phyloP scores from a whole-genome alignment of 2,113 vertebrate genomes.

The Oncorhynchus masou region DNA sequence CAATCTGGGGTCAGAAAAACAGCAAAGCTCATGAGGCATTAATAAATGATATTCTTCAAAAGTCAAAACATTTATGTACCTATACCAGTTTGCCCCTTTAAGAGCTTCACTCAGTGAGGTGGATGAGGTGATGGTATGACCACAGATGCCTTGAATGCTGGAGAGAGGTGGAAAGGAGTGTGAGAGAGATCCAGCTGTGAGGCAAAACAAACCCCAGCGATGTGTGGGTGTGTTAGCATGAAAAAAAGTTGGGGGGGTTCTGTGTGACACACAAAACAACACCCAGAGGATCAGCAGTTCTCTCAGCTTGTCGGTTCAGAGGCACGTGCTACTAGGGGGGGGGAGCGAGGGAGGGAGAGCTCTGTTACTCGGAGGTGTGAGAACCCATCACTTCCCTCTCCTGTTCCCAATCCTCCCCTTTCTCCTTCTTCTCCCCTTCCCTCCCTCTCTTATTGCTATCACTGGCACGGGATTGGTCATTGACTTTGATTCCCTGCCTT shows the following conservation, averaged over 20 bases:
- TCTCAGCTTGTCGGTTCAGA: slow-evolving; percentile 11
- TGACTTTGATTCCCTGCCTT: background rate
- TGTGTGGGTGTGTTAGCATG: background rate
- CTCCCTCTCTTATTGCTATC: background rate
- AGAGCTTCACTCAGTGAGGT: background rate
- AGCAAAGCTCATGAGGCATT: too few relatives aligned
- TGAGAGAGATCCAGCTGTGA: background rate
- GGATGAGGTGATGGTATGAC: background rate
- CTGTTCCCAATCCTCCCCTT: background rate
- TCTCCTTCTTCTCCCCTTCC: background rate
- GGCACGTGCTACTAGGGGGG: background rate
- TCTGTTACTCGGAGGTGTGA: slow-evolving; percentile 5
- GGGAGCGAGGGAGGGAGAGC: background rate
- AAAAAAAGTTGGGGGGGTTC: slow-evolving; percentile 23
- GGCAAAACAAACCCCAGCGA: background rate
- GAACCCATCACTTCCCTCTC: background rate
- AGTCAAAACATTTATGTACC: too few relatives aligned
- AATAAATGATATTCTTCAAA: too few relatives aligned
- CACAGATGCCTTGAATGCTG: background rate
- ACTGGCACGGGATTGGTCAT: background rate
- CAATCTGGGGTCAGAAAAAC: background rate
- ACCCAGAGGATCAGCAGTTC: slow-evolving; percentile 28
- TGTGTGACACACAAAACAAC: slow-evolving; percentile 20
- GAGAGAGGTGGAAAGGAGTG: background rate
- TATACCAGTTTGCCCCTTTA: too few relatives aligned